These are phyloP conservation scores for Hylyphantes graminicola DNA, from an alignment of 1,140 invertebrate genomes.

Conservation along the genomic window DNA sequence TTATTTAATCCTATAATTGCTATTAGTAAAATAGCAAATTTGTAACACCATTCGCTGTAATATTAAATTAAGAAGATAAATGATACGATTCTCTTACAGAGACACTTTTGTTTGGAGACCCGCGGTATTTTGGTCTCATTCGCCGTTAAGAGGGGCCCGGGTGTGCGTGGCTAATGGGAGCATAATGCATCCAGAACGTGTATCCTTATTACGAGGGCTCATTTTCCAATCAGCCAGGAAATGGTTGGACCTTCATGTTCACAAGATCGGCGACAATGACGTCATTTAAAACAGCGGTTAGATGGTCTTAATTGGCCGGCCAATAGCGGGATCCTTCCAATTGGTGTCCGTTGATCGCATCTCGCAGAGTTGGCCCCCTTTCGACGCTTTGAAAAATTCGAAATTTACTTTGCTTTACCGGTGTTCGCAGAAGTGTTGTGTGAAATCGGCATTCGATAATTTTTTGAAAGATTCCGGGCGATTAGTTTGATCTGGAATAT, in stretches of 20 bases:
- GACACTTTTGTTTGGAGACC: no score
- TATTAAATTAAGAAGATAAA: no score
- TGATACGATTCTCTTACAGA: no score
- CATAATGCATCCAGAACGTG: constrained; percentile 57
- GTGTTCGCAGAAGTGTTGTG: constrained; percentile 9
- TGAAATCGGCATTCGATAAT: background rate
- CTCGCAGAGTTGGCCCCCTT: constrained; percentile 39
- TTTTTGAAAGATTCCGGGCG: constrained; percentile 1
- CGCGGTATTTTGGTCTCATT: no score
- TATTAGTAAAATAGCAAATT: no score
- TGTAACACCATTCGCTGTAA: no score
- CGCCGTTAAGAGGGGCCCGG: constrained; percentile 9
- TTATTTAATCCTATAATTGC: no score
- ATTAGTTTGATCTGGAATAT: background rate
- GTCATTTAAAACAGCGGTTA: constrained; percentile 52
- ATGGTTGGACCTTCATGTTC: constrained; percentile 58
- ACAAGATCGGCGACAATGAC: constrained; percentile 59
- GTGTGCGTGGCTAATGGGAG: constrained; percentile 42
- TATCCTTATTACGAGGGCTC: constrained; percentile 58
- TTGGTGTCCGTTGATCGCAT: constrained; percentile 45
- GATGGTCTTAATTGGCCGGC: constrained; percentile 50
- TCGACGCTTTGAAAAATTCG: constrained; percentile 40
- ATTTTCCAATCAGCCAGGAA: constrained; percentile 59
- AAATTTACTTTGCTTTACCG: constrained; percentile 37
- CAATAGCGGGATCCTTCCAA: constrained; percentile 31